Conservation (phyloP, 2,888 invertebrate species). For the Ochropleura leucogaster region DNA sequence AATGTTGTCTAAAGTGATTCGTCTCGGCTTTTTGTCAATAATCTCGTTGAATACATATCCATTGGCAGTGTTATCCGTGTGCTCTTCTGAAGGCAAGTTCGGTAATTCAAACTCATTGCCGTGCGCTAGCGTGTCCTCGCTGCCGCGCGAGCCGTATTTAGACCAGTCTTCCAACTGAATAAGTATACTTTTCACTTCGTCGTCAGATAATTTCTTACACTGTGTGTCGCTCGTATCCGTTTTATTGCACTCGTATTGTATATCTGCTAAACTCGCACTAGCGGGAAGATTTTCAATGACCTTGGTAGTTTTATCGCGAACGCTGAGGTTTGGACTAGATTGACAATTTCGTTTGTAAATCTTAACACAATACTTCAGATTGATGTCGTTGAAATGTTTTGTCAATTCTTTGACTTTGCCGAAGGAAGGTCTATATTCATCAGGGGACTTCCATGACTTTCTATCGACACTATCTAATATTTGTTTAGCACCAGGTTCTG, state of each 20-base stretch:
- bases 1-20: constrained; percentile 86
- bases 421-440: constrained; percentile 92
- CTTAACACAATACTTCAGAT: constrained; percentile 84
- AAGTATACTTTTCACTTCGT: constrained; percentile 87
- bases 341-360: constrained; percentile 86
- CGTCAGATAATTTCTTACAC: constrained; percentile 81
- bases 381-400: constrained; percentile 92
- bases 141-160: constrained; percentile 86
- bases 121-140: constrained; percentile 86
- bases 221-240: constrained; percentile 80
- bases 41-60: constrained; percentile 89
- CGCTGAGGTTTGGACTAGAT: constrained; percentile 87
- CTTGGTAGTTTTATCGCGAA: constrained; percentile 72
- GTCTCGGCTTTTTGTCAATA: constrained; percentile 86
- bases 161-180: constrained; percentile 89
- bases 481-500: constrained; percentile 78
- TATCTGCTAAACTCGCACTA: constrained; percentile 85
- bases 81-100: constrained; percentile 85
- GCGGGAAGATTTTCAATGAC: constrained; percentile 76
- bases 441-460: constrained; percentile 93
- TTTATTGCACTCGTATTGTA: constrained; percentile 83
- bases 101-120: constrained; percentile 87
- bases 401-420: constrained; percentile 93
- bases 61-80: constrained; percentile 71
- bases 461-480: constrained; percentile 82